Evolutionary conservation across 2,113 vertebrate species (phyloP).

Genomic region (Dolichotis patagonum): DNA sequence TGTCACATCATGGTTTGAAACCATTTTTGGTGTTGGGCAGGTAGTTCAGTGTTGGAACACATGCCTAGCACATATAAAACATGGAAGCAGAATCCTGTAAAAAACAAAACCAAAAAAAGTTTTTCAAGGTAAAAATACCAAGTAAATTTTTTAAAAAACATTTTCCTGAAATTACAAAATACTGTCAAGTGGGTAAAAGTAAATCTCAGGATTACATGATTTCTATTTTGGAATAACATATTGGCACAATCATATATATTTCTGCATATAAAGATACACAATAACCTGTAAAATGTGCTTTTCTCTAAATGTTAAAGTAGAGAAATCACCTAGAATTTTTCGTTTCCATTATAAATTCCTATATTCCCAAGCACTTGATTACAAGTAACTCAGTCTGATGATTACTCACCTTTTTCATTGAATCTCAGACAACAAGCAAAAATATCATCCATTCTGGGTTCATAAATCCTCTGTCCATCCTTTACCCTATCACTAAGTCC

Average conservation of each 20-base stretch:
- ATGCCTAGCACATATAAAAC: neutral
- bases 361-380: neutral
- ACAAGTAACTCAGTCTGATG: neutral
- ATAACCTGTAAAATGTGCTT: neutral
- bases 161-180: neutral
- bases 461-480: neutral
- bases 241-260: neutral
- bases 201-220: neutral
- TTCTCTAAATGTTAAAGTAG: neutral
- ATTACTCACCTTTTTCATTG: neutral
- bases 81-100: accelerated
- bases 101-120: neutral
- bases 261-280: neutral
- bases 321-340: neutral
- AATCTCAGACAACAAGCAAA: neutral
- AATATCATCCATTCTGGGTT: neutral
- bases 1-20: neutral
- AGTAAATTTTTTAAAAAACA: neutral
- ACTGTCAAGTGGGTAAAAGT: neutral
- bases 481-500: neutral
- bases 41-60: neutral
- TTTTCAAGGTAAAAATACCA: neutral
- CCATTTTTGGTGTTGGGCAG: neutral
- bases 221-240: neutral
- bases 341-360: neutral